Evolutionary conservation across 2,888 invertebrate genomes (phyloP).

Genomic region (Ormyrus nitidulus): DNA sequence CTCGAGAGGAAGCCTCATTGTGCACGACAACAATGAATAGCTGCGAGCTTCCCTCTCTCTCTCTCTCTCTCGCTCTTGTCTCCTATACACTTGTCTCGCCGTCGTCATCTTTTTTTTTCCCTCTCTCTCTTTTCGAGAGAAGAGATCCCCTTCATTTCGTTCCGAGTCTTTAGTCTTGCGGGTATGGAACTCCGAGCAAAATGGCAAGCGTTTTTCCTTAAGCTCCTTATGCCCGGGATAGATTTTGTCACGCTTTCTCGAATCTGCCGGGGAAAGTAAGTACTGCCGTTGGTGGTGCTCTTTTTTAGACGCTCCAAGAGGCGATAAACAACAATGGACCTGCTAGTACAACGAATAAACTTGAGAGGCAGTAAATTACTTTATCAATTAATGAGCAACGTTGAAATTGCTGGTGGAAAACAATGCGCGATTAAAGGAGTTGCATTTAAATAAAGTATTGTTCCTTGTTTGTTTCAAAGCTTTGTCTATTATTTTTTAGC

Average conservation of each 20-base stretch:
- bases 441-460: no score
- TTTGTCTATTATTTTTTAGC: no score
- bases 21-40: constrained; percentile 58
- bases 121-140: not conserved
- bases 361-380: no score
- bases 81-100: constrained; percentile 12
- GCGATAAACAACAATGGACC: no score
- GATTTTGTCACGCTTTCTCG: constrained; percentile 9
- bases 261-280: not conserved
- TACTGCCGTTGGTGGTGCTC: no score
- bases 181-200: constrained; percentile 13
- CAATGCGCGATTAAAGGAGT: no score
- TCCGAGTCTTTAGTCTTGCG: constrained; percentile 42
- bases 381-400: no score
- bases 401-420: no score
- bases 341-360: no score
- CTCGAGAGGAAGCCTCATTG: constrained; percentile 53
- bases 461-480: no score
- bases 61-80: not conserved
- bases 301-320: no score
- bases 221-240: not conserved
- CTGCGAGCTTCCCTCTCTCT: constrained; percentile 14
- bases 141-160: constrained; percentile 1
- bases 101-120: not conserved
- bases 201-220: constrained; percentile 33